Percentiles rank a stretch among this genome's conserved stretches.
These are phyloP conservation scores for Galeopterus variegatus DNA, from an alignment of 2,113 vertebrate genomes.

Conservation along the genomic window DNA sequence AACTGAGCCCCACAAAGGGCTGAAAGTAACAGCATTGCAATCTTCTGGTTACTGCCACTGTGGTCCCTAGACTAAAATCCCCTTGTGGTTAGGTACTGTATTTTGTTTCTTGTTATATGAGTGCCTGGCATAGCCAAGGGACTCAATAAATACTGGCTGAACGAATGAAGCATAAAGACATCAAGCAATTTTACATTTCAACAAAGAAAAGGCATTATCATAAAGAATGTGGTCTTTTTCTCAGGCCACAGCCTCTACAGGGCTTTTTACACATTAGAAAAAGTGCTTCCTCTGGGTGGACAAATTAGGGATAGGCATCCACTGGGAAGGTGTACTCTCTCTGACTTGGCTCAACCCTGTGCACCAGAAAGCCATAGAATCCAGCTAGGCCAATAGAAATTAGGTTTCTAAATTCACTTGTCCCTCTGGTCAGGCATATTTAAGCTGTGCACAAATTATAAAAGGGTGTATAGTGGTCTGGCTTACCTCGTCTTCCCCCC, in stretches of 20 bases:
- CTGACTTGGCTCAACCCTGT: neutral
- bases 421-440: neutral
- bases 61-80: neutral
- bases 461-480: neutral
- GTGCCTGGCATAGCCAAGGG: neutral
- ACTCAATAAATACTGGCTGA: neutral
- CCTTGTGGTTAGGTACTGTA: neutral
- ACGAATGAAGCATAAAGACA: conserved; percentile 13
- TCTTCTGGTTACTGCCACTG: neutral
- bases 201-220: neutral
- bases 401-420: neutral
- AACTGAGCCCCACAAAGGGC: neutral
- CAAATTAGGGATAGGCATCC: neutral
- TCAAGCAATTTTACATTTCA: conserved; percentile 7
- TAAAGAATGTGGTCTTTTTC: neutral
- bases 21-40: neutral
- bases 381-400: neutral
- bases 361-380: neutral
- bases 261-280: neutral
- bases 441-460: neutral
- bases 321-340: neutral
- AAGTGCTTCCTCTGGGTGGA: neutral
- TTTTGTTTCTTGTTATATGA: neutral
- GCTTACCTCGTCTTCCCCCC: neutral
- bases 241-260: neutral